phyloP scores from a whole-genome alignment of 2,888 invertebrate species.

The Morpho achilles region DNA sequence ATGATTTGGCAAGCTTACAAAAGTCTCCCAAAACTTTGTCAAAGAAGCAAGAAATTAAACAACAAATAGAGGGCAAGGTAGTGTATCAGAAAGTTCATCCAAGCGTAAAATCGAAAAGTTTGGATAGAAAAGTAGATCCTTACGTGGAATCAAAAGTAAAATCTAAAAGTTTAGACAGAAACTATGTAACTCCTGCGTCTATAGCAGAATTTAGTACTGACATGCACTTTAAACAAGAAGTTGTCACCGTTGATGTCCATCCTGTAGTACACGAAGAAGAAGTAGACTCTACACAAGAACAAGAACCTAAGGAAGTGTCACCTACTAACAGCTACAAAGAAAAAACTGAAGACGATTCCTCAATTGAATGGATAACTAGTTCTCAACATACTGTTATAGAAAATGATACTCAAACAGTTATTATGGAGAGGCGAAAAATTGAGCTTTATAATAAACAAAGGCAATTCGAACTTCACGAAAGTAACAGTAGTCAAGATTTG shows the following conservation, averaged over 20 bases:
- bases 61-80: constrained; percentile 81
- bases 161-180: constrained; percentile 84
- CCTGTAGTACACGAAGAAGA: constrained; percentile 54
- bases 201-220: constrained; percentile 50
- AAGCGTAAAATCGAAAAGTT: constrained; percentile 81
- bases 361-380: constrained; percentile 69
- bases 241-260: constrained; percentile 71
- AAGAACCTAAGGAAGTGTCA: constrained; percentile 49
- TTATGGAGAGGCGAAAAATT: constrained; percentile 79
- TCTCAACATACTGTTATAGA: constrained; percentile 68
- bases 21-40: constrained; percentile 80
- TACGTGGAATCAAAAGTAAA: constrained; percentile 80
- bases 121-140: constrained; percentile 81
- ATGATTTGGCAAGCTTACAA: constrained; percentile 74
- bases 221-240: constrained; percentile 71
- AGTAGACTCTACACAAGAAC: constrained; percentile 34
- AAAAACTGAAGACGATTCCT: constrained; percentile 69
- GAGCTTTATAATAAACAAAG: constrained; percentile 80
- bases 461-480: constrained; percentile 64
- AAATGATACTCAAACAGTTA: constrained; percentile 81
- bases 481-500: constrained; percentile 60
- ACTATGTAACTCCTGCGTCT: constrained; percentile 71
- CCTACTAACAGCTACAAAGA: constrained; percentile 65
- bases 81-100: constrained; percentile 78
- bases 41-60: constrained; percentile 80